A percentile compares a stretch with the other conserved stretches of the same genome.
These are phyloP conservation scores for Cremastinae sp. DNA, from an alignment of 2,888 invertebrate species.

Conservation along the genomic window DNA sequence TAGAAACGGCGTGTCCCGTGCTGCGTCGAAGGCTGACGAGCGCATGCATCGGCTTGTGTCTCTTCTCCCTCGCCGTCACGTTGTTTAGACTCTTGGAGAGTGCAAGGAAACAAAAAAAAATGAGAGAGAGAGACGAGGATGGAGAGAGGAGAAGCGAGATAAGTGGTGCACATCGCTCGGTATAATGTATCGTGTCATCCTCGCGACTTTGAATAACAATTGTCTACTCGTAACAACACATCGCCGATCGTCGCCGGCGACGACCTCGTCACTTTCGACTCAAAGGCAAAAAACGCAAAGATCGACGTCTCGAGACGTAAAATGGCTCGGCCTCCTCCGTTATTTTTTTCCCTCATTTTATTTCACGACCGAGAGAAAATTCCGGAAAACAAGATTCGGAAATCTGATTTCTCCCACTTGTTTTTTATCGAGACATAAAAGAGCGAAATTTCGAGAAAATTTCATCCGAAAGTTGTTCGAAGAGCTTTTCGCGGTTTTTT, in stretches of 20 bases:
- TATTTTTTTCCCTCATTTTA: background rate
- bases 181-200: conserved; percentile 53
- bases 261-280: conserved; percentile 16
- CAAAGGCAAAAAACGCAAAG: conserved; percentile 6
- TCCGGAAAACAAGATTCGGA: too few relatives aligned
- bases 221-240: conserved; percentile 47
- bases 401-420: too few relatives aligned
- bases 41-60: conserved; percentile 29
- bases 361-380: too few relatives aligned
- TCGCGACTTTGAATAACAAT: conserved; percentile 59
- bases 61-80: conserved; percentile 9
- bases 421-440: too few relatives aligned
- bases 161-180: conserved; percentile 48
- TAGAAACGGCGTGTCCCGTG: conserved; percentile 39
- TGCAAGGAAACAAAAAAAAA: conserved; percentile 21
- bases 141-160: conserved; percentile 32
- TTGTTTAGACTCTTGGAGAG: conserved; percentile 13
- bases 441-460: too few relatives aligned
- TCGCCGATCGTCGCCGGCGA: conserved; percentile 32
- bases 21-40: conserved; percentile 40
- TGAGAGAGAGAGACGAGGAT: conserved; percentile 9
- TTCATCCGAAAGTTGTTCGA: too few relatives aligned
- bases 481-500: too few relatives aligned
- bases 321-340: too few relatives aligned
- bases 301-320: background rate